Evolutionary conservation across 1,140 invertebrate species (phyloP).

Genomic region (Aradophagus sp.): DNA sequence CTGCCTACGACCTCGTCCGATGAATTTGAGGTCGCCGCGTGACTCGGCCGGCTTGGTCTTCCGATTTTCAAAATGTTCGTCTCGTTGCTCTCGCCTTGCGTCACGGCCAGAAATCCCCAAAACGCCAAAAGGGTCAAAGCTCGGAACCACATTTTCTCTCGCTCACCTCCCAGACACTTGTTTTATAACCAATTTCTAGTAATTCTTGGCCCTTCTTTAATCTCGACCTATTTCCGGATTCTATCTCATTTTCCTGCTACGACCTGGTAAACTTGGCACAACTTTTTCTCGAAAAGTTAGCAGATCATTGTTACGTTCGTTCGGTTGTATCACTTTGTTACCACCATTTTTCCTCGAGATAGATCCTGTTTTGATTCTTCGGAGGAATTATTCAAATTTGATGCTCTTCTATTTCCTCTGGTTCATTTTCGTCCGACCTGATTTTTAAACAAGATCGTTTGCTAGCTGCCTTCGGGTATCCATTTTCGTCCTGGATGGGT

Average conservation of each 20-base stretch:
- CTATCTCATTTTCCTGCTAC: too few relatives aligned
- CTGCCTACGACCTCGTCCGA: slow-evolving; percentile 33
- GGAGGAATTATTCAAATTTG: background rate
- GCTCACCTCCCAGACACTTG: background rate
- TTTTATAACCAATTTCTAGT: background rate
- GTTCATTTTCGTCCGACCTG: too few relatives aligned
- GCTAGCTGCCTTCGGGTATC: too few relatives aligned
- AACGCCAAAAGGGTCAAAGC: slow-evolving; percentile 2
- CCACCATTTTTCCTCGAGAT: background rate
- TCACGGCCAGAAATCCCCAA: slow-evolving; percentile 8
- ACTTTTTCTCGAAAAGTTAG: too few relatives aligned
- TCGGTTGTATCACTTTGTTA: background rate
- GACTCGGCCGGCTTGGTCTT: slow-evolving; percentile 10
- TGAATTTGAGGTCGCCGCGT: slow-evolving; percentile 9
- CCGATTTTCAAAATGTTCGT: slow-evolving; percentile 38
- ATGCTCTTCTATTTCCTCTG: too few relatives aligned
- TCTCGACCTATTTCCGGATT: background rate
- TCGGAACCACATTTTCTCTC: slow-evolving; percentile 15
- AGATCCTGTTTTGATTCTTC: background rate
- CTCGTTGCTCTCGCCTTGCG: slow-evolving; percentile 11
- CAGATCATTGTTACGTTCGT: too few relatives aligned
- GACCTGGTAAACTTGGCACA: too few relatives aligned
- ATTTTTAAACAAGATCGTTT: too few relatives aligned
- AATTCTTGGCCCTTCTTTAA: background rate
- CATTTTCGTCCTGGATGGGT: too few relatives aligned